Conservation (phyloP, 2,888 invertebrate genomes). For the Strigamia maritima region DNA sequence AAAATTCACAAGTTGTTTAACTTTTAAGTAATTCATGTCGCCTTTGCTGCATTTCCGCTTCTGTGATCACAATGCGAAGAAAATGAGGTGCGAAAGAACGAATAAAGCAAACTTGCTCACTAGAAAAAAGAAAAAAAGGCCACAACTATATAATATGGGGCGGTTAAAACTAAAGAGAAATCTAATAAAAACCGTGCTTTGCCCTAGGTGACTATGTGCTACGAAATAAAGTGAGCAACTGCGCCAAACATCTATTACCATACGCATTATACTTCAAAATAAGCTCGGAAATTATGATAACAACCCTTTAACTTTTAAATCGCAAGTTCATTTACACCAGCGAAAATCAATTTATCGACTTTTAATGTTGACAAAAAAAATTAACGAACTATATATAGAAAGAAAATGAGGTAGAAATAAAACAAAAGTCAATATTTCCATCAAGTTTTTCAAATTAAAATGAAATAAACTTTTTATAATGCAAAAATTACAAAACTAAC, state of each 20-base stretch:
- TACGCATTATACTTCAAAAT: slow-evolving; percentile 28
- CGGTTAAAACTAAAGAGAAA: slow-evolving; percentile 31
- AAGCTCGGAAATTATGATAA: slow-evolving; percentile 27
- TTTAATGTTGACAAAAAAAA: slow-evolving; percentile 11
- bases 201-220: slow-evolving; percentile 27
- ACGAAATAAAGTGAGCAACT: slow-evolving; percentile 32
- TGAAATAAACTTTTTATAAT: too few species aligned
- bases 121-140: neutral
- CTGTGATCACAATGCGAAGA: slow-evolving; percentile 35
- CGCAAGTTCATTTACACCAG: slow-evolving; percentile 29
- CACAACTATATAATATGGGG: neutral
- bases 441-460: neutral
- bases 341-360: slow-evolving; percentile 19
- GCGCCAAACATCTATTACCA: slow-evolving; percentile 30
- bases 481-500: neutral
- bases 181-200: slow-evolving; percentile 30
- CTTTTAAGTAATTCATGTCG: slow-evolving; percentile 25
- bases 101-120: slow-evolving; percentile 32
- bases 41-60: slow-evolving; percentile 12
- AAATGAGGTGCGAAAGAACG: slow-evolving; percentile 37
- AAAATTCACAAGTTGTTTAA: slow-evolving; percentile 27
- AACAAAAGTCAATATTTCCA: neutral
- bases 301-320: slow-evolving; percentile 23
- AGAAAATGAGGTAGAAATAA: neutral
- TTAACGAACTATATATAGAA: neutral